Evolutionary conservation across 1,140 invertebrate species (phyloP), one percentile per base, ranked within the genome.

Genomic region (Aphis craccivora): DNA sequence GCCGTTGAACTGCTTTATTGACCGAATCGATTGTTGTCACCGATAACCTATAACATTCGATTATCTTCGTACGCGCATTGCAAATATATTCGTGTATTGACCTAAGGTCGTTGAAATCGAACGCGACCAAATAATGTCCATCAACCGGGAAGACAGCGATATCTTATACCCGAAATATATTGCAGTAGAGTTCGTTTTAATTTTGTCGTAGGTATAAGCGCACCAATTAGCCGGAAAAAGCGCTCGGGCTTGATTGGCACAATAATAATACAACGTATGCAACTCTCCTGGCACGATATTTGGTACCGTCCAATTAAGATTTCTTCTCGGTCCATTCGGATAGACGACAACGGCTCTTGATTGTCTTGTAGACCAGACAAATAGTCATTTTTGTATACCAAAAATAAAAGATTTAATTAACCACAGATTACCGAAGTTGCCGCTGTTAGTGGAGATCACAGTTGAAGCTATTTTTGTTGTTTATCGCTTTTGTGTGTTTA

Each of bases 371-470:
- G 51, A 40, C 51, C n/a, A 8, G 87, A 53, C 51, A 45, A 55
- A 40, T 37, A 90, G 40, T 37, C 48, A n/a, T 37, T 90, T 60
- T 90, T 43, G 88, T 90, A 60, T 43, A 35, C 53, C 88, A 90
- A 90, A 90, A 90, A 90, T 90, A 90, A 60, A 90, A 40, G 37
- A 90, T 60, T 90, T 60, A 60, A 90, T 90, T 60, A 90, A 60
- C 87, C 43, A 35, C 48, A 23, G 25, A n/a, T 55, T 90, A n/a
- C 88, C 53, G 11, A 40, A 37, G 30, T 23, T 51, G 35, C 53
- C 40, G 30, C 43, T 30, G 84, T 43, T 23, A 20, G 22, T 22
- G 30, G 43, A 48, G 30, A 87, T 14, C 43, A 40, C 25, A 14
- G 84, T n/a, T 20, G 45, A 88, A 51, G 86, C 18, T 89, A 89